These are phyloP conservation scores for Geophilus truncorum DNA, from an alignment of 2,888 invertebrate genomes.

Conservation along the genomic window DNA sequence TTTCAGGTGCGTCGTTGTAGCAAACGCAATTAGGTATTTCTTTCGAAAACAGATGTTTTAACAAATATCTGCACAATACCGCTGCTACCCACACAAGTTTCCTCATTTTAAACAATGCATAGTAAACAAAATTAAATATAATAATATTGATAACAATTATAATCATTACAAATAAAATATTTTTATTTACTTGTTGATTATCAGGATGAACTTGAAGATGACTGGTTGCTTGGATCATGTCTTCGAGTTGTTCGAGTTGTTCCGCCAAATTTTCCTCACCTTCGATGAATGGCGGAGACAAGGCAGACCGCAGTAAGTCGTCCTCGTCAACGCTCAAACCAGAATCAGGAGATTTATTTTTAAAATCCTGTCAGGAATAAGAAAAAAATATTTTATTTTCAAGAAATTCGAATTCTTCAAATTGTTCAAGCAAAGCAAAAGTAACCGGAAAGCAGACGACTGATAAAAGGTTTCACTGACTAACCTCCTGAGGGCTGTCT, in stretches of 20 bases:
- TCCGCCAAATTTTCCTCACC: not conserved
- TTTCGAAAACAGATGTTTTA: not conserved
- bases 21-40: not conserved
- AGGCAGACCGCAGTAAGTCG: not conserved
- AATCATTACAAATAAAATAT: no score
- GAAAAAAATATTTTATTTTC: not conserved
- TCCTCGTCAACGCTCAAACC: not conserved
- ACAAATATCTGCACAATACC: no score
- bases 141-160: no score
- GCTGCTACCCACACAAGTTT: no score
- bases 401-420: not conserved
- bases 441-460: not conserved
- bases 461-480: not conserved
- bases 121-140: no score
- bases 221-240: constrained; percentile 4
- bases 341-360: not conserved
- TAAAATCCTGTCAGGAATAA: not conserved
- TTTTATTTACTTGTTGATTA: not conserved
- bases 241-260: constrained; percentile 28
- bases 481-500: not conserved
- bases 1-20: not conserved
- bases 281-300: not conserved
- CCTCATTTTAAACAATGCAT: no score
- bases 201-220: constrained; percentile 26
- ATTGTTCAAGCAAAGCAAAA: no score